A percentile compares a stretch with the other conserved stretches of the same genome.
Conservation (phyloP, 2,113 vertebrate genomes). For the Lanius ludovicianus region DNA sequence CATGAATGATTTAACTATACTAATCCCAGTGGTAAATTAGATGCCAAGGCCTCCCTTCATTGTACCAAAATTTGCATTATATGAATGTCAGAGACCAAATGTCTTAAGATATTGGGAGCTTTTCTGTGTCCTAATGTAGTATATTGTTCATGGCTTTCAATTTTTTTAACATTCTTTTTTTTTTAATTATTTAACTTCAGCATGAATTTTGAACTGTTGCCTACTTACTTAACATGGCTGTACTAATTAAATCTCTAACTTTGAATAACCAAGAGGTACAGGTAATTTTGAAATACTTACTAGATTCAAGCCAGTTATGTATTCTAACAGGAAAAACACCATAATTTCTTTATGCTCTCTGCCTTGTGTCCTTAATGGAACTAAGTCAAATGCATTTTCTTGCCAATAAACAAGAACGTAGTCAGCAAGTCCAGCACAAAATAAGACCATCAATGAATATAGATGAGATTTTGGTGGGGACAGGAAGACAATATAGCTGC, state of each 20-base stretch:
- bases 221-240: not conserved
- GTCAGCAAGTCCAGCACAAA: not conserved
- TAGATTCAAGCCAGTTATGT: not conserved
- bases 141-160: not conserved
- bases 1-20: not conserved
- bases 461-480: not conserved
- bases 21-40: not conserved
- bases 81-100: not conserved
- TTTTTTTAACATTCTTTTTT: not conserved
- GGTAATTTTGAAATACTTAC: not conserved
- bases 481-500: not conserved
- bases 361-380: not conserved
- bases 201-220: not conserved
- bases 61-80: not conserved
- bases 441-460: not conserved
- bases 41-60: not conserved
- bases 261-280: not conserved
- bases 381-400: not conserved
- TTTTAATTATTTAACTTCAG: not conserved
- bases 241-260: not conserved
- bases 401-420: not conserved
- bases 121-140: not conserved
- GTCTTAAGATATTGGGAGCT: not conserved
- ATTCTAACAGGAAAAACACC: not conserved
- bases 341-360: not conserved